Evolutionary conservation across 2,888 invertebrate genomes (phyloP), one percentile per base, ranked within the genome.

Genomic region (Cryptus viduatorius): DNA sequence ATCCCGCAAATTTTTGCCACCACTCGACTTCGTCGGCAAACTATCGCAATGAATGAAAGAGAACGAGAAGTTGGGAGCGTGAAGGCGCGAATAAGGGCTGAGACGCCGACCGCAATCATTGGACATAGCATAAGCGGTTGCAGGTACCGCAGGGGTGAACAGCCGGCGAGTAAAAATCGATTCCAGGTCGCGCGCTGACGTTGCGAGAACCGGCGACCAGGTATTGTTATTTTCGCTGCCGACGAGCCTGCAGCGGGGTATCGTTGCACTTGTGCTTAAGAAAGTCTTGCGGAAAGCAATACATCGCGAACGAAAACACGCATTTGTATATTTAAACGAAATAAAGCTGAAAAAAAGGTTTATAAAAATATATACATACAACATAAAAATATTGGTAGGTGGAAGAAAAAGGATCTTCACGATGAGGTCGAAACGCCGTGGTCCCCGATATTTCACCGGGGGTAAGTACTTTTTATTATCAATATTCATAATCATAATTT

Each of bases 111-210:
- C 76, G 79, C 87, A 87, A 89, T 86, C 84, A 86, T 80, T 86
- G 83, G 77, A 68, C 82, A 77, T 75, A 71, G 79, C 69, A 81
- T 76, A 76, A 73, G 86, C 87, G 88, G 86, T 86, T 88, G 89
- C 87, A 89, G 85, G 89, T 89, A 88, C 82, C 76, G 81, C 87
- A 88, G 89, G 86, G 90, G 90, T 91, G 88, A 91, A 91, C 88
- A 90, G 87, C 89, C 91, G 88, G 86, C 87, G 87, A 65, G 82
- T 67, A 82, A 88, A 88, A 90, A 91, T 91, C 91, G 91, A 91
- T 91, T 86, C 82, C 86, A 86, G 86, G 87, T 85, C 84, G 73
- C 42, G 75, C 48, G 79, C 71, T 71, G 65, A 7, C 69, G 69
- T 42, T 68, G 79, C 79, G 69, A 59, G 75, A 79, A 80, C 71